These are phyloP conservation scores for Ariolimax columbianus DNA, from an alignment of 2,888 invertebrate species.

Conservation along the genomic window DNA sequence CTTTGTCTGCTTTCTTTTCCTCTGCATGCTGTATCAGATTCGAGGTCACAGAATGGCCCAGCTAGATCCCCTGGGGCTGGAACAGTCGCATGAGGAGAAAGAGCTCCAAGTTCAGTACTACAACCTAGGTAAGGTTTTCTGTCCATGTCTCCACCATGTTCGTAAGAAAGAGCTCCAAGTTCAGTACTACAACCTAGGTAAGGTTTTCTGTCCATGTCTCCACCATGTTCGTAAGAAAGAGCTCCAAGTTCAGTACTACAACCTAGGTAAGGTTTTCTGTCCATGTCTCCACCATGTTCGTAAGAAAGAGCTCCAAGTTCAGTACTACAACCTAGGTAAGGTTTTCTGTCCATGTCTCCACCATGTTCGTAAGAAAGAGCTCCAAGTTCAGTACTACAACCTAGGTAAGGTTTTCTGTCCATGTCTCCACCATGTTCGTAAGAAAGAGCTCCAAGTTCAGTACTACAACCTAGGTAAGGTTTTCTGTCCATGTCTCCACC, in stretches of 20 bases:
- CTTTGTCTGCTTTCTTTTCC: conserved; percentile 19
- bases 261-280: conserved; percentile 62
- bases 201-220: too few relatives aligned
- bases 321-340: conserved; percentile 60
- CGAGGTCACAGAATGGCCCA: conserved; percentile 98
- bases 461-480: conserved; percentile 60
- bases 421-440: too few relatives aligned
- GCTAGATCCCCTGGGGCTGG: conserved; percentile 96
- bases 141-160: too few relatives aligned
- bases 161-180: conserved; percentile 50
- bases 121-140: conserved; percentile 60
- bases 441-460: conserved; percentile 50
- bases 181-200: conserved; percentile 58
- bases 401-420: too few relatives aligned
- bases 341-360: too few relatives aligned
- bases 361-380: too few relatives aligned
- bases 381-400: conserved; percentile 54
- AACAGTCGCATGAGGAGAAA: conserved; percentile 29
- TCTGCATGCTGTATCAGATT: conserved; percentile 83
- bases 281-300: too few relatives aligned
- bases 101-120: conserved; percentile 53
- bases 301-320: conserved; percentile 49
- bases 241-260: conserved; percentile 53
- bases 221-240: too few relatives aligned
- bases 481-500: too few relatives aligned